phyloP scores from a whole-genome alignment of 2,888 invertebrate genomes.

The Bugula neritina region DNA sequence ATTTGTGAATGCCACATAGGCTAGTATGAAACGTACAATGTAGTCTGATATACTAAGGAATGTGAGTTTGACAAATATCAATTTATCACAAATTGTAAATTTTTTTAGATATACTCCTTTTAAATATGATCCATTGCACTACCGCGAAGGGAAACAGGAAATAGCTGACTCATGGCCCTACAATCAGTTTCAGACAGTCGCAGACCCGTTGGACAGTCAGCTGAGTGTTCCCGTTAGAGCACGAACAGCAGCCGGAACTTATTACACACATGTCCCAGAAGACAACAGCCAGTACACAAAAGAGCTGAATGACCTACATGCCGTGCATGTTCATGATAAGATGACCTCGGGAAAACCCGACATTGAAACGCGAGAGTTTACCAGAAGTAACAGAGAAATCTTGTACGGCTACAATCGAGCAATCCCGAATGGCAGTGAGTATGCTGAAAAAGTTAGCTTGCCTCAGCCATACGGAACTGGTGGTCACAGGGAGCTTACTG shows the following conservation, averaged over 20 bases:
- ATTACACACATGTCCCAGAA: background rate
- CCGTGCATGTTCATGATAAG: constrained; percentile 14
- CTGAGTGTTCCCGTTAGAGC: background rate
- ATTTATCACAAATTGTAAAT: too few species aligned
- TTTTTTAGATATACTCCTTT: constrained; percentile 18
- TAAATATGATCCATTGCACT: constrained; percentile 1
- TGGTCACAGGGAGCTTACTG: constrained; percentile 15
- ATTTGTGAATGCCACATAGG: too few species aligned
- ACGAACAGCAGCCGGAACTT: background rate
- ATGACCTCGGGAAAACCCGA: constrained; percentile 24
- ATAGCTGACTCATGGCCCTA: constrained; percentile 22
- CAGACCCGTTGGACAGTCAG: background rate
- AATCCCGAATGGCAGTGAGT: background rate
- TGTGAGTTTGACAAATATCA: too few species aligned
- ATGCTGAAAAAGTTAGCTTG: background rate
- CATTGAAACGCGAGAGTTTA: constrained; percentile 5
- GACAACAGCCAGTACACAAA: constrained; percentile 22
- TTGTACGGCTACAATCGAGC: constrained; percentile 16
- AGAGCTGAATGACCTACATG: constrained; percentile 17
- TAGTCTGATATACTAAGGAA: too few species aligned
- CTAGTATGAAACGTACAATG: too few species aligned
- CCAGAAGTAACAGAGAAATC: constrained; percentile 23
- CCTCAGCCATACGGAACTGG: constrained; percentile 23
- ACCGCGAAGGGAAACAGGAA: constrained; percentile 13
- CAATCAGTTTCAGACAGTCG: background rate